Percentiles rank a stretch among this genome's conserved stretches.
These are phyloP conservation scores for Delichon dasypus DNA, from an alignment of 2,797 vertebrate genomes.

Conservation along the genomic window DNA sequence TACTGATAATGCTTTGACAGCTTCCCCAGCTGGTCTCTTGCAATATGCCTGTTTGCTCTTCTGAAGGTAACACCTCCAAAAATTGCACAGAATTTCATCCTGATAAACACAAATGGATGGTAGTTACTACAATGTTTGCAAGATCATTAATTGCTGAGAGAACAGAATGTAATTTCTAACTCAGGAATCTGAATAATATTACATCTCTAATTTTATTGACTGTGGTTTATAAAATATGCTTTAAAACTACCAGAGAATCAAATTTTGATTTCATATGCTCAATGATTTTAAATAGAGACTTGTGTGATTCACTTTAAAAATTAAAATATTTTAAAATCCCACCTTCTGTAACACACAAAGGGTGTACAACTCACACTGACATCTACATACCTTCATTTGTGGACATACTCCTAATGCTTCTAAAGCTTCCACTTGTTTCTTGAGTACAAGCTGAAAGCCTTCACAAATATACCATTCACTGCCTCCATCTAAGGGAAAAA, in stretches of 20 bases:
- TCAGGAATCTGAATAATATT: not conserved
- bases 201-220: not conserved
- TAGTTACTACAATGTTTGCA: not conserved
- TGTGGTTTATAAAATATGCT: not conserved
- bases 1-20: conserved; percentile 18
- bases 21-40: conserved; percentile 24
- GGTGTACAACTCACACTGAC: not conserved
- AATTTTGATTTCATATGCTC: not conserved
- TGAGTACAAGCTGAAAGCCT: conserved; percentile 91
- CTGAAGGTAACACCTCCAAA: conserved; percentile 92
- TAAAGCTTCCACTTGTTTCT: conserved; percentile 86
- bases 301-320: not conserved
- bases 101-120: conserved; percentile 61
- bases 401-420: conserved; percentile 80
- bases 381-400: conserved; percentile 80
- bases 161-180: not conserved
- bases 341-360: not conserved
- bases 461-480: conserved; percentile 87
- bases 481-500: conserved; percentile 70
- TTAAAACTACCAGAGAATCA: not conserved
- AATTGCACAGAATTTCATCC: conserved; percentile 82
- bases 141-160: not conserved
- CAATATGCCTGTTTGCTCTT: conserved; percentile 85
- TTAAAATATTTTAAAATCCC: not conserved
- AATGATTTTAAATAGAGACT: not conserved